Percentiles rank a stretch among this genome's conserved stretches.
Evolutionary conservation across 2,888 invertebrate genomes (phyloP).

Genomic region (Crossocerus cetratus): DNA sequence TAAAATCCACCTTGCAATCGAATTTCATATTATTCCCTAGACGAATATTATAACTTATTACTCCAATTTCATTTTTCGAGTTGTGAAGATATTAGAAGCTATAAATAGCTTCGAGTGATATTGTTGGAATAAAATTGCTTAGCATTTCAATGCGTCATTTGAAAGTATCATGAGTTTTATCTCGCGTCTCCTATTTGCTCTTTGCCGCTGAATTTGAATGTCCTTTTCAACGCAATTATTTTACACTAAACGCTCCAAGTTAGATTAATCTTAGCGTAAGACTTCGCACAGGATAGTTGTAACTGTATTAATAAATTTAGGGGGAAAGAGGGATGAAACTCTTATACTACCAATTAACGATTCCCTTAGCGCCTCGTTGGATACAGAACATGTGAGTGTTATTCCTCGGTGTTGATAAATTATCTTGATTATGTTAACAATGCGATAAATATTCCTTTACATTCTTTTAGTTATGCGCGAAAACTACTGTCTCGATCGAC

Average conservation of each 20-base stretch:
- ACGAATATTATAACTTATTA: neutral
- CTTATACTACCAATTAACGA: constrained; percentile 97
- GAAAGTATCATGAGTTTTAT: constrained; percentile 14
- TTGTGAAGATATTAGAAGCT: too few relatives aligned
- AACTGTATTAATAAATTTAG: constrained; percentile 76
- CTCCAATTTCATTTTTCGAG: neutral
- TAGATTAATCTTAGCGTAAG: too few relatives aligned
- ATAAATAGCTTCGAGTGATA: too few relatives aligned
- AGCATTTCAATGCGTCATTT: constrained; percentile 11
- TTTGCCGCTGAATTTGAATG: constrained; percentile 40
- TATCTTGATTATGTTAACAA: neutral
- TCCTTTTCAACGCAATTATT: neutral
- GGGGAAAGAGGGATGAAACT: constrained; percentile 97
- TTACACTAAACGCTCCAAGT: too few relatives aligned
- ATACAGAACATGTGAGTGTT: constrained; percentile 84
- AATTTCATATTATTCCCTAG: neutral
- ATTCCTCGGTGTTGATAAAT: too few relatives aligned
- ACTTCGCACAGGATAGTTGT: too few relatives aligned
- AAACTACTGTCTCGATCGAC: constrained; percentile 90
- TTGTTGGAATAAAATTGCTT: neutral
- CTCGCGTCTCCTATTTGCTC: constrained; percentile 3
- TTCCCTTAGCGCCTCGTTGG: constrained; percentile 95
- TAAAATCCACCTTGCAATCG: too few relatives aligned
- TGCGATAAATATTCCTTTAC: constrained; percentile 42
- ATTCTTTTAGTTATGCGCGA: constrained; percentile 86